Base-by-base conservation (phyloP, 2,797 vertebrate species). In the Centropyge bicolor region DNA sequence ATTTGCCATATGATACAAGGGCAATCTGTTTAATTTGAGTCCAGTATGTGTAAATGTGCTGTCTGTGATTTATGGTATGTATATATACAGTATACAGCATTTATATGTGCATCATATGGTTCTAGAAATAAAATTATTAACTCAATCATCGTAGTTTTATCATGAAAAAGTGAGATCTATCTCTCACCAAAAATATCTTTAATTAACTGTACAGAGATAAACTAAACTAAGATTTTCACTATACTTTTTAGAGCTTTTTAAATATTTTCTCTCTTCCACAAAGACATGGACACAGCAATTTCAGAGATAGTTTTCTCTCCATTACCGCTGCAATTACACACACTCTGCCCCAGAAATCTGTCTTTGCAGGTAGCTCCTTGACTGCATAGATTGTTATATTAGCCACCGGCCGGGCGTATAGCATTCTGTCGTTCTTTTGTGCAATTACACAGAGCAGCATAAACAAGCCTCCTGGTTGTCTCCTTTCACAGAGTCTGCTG, bases 261-360 rank as follows among this genome's bases (percentile, higher is more conserved):
- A 60, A 69, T 64, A 59, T n/a, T 61, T n/a, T 59, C 10, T 38
- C 40, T 40, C 8, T 16, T 64, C 10, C 19, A 57, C 49, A 65
- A 54, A 56, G 46, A 48, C n/a, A 35, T 12, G 10, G 14, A 9
- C 56, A 67, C 22, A 74, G 41, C 55, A 36, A 36, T 81, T 80
- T 76, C 70, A 70, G 16, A n/a, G n/a, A n/a, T 52, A 54, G 45
- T 70, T 77, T 65, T 70, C 55, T 61, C 60, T 70, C 56, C 64
- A 81, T 83, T 77, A 82, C 27, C 10, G 22, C 22, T 11, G 40
- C 78, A 76, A 73, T 78, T 74, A 81, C 63, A 55, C 27, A 49
- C 40, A 14, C 8, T 40, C 14, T 65, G 55, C 59, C n/a, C 59
- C 49, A 77, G 59, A 57, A 55, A 56, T 20, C 46, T 60, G 38